Conservation (phyloP, 2,797 vertebrate genomes). For the Meda fulgida region DNA sequence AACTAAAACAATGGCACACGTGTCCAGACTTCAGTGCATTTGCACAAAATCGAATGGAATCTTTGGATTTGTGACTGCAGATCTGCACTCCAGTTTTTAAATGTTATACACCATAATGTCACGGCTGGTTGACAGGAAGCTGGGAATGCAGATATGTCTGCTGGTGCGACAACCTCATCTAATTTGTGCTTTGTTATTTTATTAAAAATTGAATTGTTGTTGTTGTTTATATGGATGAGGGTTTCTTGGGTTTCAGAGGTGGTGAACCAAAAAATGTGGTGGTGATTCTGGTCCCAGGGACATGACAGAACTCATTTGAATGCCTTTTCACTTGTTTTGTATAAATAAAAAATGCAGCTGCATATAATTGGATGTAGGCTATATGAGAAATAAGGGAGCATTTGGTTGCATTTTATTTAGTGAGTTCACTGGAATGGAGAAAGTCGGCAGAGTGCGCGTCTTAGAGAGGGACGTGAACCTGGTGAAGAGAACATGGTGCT, state of each 20-base stretch:
- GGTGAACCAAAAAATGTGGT: too few relatives aligned
- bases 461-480: background rate
- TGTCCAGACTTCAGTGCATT: conserved; percentile 62
- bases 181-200: background rate
- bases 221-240: background rate
- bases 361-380: background rate
- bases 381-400: background rate
- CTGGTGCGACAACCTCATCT: background rate
- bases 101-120: conserved; percentile 67
- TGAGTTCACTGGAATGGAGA: background rate
- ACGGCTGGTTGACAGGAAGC: conserved; percentile 45
- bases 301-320: too few relatives aligned
- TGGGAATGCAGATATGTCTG: background rate
- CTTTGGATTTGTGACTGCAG: conserved; percentile 70
- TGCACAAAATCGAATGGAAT: conserved; percentile 71
- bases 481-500: background rate
- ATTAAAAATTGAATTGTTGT: background rate
- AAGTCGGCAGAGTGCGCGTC: fast-evolving
- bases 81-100: conserved; percentile 68
- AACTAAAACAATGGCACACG: conserved; percentile 56
- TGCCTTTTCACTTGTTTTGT: background rate
- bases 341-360: background rate
- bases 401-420: background rate
- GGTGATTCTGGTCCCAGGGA: too few relatives aligned
- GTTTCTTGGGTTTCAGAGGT: background rate